Evolutionary conservation across 2,113 vertebrate species (phyloP).

Genomic region (Alexandromys fortis): DNA sequence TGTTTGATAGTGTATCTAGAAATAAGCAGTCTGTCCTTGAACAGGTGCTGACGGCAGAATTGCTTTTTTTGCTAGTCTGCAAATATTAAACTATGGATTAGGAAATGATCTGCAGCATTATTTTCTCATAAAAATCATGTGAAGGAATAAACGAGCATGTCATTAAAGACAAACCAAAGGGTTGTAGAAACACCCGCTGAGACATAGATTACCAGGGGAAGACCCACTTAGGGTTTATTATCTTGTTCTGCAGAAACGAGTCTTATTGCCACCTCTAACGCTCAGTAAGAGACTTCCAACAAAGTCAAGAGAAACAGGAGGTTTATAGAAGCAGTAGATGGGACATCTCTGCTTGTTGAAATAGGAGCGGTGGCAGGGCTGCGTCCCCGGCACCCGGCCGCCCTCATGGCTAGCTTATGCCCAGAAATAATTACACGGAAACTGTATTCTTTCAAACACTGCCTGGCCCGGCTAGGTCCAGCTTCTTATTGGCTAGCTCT

Average conservation of each 20-base stretch:
- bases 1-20: constrained; percentile 58
- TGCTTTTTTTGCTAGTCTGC: constrained; percentile 70
- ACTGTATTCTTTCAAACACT: no score
- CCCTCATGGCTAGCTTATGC: no score
- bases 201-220: constrained; percentile 59
- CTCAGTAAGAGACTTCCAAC: constrained; percentile 61
- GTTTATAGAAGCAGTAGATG: background rate
- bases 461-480: no score
- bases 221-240: constrained; percentile 56
- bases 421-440: no score
- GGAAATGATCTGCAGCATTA: constrained; percentile 65
- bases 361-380: no score
- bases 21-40: constrained; percentile 60
- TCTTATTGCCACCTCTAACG: constrained; percentile 44
- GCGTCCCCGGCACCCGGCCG: no score
- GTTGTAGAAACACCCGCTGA: constrained; percentile 63
- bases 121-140: constrained; percentile 77
- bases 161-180: constrained; percentile 71
- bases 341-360: no score
- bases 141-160: constrained; percentile 71
- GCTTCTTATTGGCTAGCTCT: no score
- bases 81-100: constrained; percentile 70
- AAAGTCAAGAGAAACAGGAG: constrained; percentile 45
- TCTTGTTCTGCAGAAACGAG: constrained; percentile 61
- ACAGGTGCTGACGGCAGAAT: constrained; percentile 74